These are phyloP conservation scores for Pagrus major DNA, from an alignment of 2,113 vertebrate species.

Conservation along the genomic window DNA sequence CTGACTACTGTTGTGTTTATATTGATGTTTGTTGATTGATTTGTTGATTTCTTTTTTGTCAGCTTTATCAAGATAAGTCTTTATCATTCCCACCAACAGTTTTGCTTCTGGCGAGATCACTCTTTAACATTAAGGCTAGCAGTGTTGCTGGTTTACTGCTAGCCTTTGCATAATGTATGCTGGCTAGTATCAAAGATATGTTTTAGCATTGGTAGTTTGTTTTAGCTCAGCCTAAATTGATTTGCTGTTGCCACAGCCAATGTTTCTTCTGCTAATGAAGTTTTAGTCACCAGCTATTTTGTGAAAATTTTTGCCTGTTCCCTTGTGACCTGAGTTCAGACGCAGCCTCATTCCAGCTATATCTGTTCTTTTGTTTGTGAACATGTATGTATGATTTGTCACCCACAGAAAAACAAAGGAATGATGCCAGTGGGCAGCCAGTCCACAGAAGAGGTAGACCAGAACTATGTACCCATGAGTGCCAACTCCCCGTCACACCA, in stretches of 20 bases:
- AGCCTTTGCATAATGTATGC: background rate
- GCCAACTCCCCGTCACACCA: conserved; percentile 96
- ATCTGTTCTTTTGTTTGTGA: background rate
- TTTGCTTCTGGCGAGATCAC: background rate
- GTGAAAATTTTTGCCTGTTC: background rate
- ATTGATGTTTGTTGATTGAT: background rate
- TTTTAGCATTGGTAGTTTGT: background rate
- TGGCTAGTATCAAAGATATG: background rate
- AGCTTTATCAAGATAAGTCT: background rate
- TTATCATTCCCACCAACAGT: background rate
- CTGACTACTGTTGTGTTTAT: background rate
- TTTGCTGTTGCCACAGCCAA: background rate
- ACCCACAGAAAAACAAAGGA: conserved; percentile 93
- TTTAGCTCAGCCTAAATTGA: background rate
- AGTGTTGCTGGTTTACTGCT: background rate
- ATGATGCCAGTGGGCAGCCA: conserved; percentile 90
- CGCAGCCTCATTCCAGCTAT: background rate
- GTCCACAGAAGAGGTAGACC: conserved; percentile 94
- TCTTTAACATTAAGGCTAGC: background rate
- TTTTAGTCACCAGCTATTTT: background rate
- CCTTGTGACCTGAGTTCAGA: background rate
- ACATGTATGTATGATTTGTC: background rate
- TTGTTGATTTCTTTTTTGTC: background rate
- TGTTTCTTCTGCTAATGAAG: background rate
- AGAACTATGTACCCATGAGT: conserved; percentile 99